Evolutionary conservation across 2,888 invertebrate species (phyloP).

Genomic region (Axea sp.): DNA sequence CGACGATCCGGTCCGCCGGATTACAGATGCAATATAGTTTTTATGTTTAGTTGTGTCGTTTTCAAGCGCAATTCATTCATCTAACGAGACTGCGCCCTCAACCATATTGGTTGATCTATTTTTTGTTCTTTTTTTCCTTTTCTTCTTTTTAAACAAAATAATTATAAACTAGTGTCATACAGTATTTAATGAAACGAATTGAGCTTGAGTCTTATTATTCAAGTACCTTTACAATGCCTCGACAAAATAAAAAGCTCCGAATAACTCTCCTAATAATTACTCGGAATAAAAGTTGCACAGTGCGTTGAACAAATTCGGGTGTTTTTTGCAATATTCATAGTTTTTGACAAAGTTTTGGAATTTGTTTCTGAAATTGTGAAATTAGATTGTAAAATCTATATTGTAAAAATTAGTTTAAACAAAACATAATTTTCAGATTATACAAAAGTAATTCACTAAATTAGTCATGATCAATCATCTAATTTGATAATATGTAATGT

Average conservation of each 20-base stretch:
- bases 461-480: too few species aligned
- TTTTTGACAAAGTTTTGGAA: too few species aligned
- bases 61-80: constrained; percentile 51
- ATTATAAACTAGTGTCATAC: constrained; percentile 31
- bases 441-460: too few species aligned
- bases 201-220: not conserved
- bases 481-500: too few species aligned
- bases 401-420: too few species aligned
- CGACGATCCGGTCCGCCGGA: constrained; percentile 46
- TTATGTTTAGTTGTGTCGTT: constrained; percentile 57
- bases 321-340: too few species aligned
- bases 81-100: constrained; percentile 44
- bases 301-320: too few species aligned
- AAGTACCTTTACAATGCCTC: constrained; percentile 2
- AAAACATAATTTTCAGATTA: too few species aligned
- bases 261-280: constrained; percentile 22
- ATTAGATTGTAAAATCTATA: too few species aligned
- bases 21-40: constrained; percentile 60
- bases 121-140: constrained; percentile 1
- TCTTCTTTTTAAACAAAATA: constrained; percentile 11
- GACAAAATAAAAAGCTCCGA: not conserved
- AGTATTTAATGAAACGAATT: constrained; percentile 38
- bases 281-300: constrained; percentile 8
- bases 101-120: constrained; percentile 54
- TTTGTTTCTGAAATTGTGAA: too few species aligned